Evolutionary conservation across 2,888 invertebrate species (phyloP).

Genomic region (Anthoptus insignis): DNA sequence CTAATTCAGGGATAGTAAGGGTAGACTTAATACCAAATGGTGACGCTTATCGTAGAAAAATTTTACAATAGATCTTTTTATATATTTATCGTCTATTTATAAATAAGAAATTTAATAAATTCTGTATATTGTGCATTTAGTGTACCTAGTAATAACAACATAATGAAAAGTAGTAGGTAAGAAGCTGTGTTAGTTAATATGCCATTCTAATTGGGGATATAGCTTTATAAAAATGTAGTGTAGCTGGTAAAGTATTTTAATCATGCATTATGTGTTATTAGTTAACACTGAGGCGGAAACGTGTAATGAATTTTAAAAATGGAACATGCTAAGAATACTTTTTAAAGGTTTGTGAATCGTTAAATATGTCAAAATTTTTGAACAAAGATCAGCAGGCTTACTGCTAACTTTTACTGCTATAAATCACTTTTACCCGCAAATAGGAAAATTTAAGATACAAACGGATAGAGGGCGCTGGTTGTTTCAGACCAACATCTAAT

Average conservation of each 20-base stretch:
- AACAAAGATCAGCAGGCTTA: no score
- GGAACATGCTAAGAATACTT: background rate
- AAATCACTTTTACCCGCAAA: no score
- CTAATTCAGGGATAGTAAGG: slow-evolving; percentile 71
- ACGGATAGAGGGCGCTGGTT: no score
- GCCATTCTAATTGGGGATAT: slow-evolving; percentile 87
- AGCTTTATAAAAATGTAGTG: slow-evolving; percentile 89
- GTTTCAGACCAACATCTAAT: no score
- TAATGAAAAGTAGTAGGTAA: slow-evolving; percentile 52
- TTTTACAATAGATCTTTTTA: slow-evolving; percentile 78
- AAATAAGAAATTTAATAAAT: slow-evolving; percentile 64
- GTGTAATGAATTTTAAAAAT: slow-evolving; percentile 4
- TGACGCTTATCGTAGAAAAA: slow-evolving; percentile 82
- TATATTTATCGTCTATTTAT: slow-evolving; percentile 75
- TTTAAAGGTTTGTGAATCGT: no score
- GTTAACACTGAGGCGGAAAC: background rate
- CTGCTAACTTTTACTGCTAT: no score
- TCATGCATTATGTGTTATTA: background rate
- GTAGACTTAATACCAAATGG: slow-evolving; percentile 75
- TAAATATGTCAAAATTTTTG: no score
- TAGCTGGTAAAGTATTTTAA: slow-evolving; percentile 48
- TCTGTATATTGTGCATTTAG: slow-evolving; percentile 82
- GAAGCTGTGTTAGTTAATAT: no score
- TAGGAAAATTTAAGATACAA: no score
- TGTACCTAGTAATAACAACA: slow-evolving; percentile 51